Evolutionary conservation across 2,797 vertebrate species (phyloP), one percentile per base, ranked within the genome.

Genomic region (Halcyon badia): DNA sequence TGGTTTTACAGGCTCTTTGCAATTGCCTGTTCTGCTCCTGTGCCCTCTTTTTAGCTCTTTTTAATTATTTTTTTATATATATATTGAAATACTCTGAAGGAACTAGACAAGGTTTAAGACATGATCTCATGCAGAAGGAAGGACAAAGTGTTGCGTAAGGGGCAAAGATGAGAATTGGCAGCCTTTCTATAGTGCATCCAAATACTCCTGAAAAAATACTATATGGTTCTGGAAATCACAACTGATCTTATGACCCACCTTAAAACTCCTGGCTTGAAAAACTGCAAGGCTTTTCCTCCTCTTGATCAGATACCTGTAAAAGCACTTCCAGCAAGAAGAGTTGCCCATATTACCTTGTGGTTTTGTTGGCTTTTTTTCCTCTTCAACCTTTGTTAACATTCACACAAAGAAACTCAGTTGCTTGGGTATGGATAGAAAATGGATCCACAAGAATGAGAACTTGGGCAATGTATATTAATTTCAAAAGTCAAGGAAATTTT

Each of bases 401-500:
- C 41, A 48, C 37, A 73, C 20, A 86, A 82, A 83, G 37, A 70
- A 91, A 80, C 62, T 65, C 16, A 68, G 10, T 75, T 91, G 39
- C 41, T 86, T 69, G 58, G 26, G 42, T 89, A 61, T 49, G 57
- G 48, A 48, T 33, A 81, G 61, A 88, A 90, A 88, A 83, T 44
- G 31, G 22, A 87, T 72, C 44, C 66, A 88, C 35, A 82, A 82
- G 51, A 87, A 82, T 49, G 46, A 91, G 51, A 82, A 94, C 42
- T 84, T 73, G 12, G 46, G 46, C 33, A 86, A 79, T 9, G 25
- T 84, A 86, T 91, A 87, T 81, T 94, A 20, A 79, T 95, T 93
- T 93, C 70, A 82, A 89, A 95, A 94, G 91, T 94, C 83, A 94
- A 91, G 70, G 56, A 97, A 97, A 96, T 90, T 95, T 84, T 94